phyloP scores from a whole-genome alignment of 2,113 vertebrate species.

The Myiozetetes cayanensis region DNA sequence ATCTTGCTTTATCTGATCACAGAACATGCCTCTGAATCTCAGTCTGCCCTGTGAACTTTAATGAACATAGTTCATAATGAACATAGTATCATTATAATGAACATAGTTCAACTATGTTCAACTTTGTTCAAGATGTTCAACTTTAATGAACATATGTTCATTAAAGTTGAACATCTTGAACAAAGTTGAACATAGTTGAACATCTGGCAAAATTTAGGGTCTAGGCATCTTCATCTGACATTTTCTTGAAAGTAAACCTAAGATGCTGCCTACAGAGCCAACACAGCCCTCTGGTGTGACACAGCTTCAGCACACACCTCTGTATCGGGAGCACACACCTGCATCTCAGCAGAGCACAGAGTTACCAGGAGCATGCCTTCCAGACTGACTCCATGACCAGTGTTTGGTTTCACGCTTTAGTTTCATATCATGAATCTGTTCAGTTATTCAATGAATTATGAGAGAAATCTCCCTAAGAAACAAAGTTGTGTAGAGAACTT shows the following conservation, averaged over 20 bases:
- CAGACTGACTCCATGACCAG: not conserved
- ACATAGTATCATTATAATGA: too few species aligned
- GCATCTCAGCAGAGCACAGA: not conserved
- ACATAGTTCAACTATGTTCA: too few species aligned
- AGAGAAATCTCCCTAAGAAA: not conserved
- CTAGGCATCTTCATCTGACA: not conserved
- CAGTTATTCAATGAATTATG: not conserved
- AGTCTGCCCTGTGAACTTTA: not conserved
- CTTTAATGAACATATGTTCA: not conserved
- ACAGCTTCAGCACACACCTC: not conserved
- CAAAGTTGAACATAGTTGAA: not conserved
- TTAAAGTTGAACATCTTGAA: too few species aligned
- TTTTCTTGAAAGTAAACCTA: not conserved
- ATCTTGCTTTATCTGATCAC: not conserved
- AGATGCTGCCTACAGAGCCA: not conserved
- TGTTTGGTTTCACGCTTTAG: not conserved
- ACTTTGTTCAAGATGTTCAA: too few species aligned
- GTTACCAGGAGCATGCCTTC: not conserved
- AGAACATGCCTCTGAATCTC: not conserved
- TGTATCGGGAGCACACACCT: not conserved
- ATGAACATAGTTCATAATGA: not conserved
- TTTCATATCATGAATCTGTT: not conserved
- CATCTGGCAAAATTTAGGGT: not conserved
- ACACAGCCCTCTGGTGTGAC: fast-evolving
- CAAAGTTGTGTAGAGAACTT: not conserved